A percentile compares a stretch with the other conserved stretches of the same genome.
These are phyloP conservation scores for Drosophila neotestacea DNA, from an alignment of 2,888 invertebrate species.

Conservation along the genomic window DNA sequence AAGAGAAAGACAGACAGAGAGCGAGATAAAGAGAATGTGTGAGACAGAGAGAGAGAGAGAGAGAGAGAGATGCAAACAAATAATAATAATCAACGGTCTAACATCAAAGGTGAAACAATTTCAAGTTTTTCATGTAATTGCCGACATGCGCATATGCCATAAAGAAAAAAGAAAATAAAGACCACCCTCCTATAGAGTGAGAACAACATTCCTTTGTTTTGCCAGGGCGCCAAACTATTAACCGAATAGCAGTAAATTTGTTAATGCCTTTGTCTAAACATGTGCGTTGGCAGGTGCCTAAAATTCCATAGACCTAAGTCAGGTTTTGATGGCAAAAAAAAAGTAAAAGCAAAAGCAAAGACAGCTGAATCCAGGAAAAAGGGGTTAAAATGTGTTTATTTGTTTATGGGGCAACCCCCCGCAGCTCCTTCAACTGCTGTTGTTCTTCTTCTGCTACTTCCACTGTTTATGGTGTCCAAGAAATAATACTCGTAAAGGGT, in stretches of 20 bases:
- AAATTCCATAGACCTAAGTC: slow-evolving; percentile 31
- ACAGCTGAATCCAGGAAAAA: slow-evolving; percentile 53
- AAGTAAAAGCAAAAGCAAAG: not conserved
- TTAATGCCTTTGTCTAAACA: slow-evolving; percentile 79
- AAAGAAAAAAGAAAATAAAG: slow-evolving; percentile 30
- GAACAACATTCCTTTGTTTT: slow-evolving; percentile 30
- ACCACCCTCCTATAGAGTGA: not conserved
- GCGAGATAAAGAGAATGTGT: not conserved
- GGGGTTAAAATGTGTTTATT: slow-evolving; percentile 82
- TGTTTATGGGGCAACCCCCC: slow-evolving; percentile 76
- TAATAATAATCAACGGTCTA: slow-evolving; percentile 62
- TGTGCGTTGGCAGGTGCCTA: slow-evolving; percentile 71
- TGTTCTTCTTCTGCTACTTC: not conserved
- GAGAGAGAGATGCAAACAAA: slow-evolving; percentile 63
- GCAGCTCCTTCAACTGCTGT: slow-evolving; percentile 25
- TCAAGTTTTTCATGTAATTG: slow-evolving; percentile 65
- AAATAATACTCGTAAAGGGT: slow-evolving; percentile 43
- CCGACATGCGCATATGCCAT: slow-evolving; percentile 65
- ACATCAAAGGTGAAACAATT: slow-evolving; percentile 78
- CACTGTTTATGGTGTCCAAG: slow-evolving; percentile 8
- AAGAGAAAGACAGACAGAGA: slow-evolving; percentile 1
- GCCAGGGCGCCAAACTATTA: slow-evolving; percentile 77
- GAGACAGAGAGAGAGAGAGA: not conserved
- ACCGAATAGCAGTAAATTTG: slow-evolving; percentile 80
- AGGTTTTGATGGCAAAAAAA: slow-evolving; percentile 11